Evolutionary conservation across 2,797 vertebrate genomes (phyloP).

Genomic region (Choloepus didactylus): DNA sequence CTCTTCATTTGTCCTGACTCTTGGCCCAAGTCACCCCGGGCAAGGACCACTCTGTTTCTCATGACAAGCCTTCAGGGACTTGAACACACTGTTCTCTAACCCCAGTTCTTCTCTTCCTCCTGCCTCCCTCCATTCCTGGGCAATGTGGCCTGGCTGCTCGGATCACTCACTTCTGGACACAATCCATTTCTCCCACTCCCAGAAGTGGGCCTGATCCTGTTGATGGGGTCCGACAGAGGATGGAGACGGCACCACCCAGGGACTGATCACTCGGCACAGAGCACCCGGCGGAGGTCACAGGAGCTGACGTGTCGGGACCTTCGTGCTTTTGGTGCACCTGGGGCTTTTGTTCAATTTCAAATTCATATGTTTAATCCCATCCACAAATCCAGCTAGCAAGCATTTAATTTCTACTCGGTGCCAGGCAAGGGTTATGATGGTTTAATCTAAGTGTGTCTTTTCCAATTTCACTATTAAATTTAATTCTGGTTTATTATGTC

Average conservation of each 20-base stretch:
- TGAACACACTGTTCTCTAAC: background rate
- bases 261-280: background rate
- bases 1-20: background rate
- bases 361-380: background rate
- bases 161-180: background rate
- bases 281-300: background rate
- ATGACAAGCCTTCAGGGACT: background rate
- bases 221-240: background rate
- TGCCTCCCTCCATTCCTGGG: rapidly evolving
- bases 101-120: background rate
- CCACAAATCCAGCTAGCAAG: background rate
- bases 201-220: background rate
- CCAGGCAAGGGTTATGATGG: background rate
- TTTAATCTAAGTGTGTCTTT: background rate
- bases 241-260: background rate
- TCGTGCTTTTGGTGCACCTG: background rate
- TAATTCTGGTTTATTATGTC: background rate
- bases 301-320: background rate
- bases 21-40: background rate
- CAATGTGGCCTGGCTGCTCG: background rate
- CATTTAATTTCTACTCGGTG: background rate
- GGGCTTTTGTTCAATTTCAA: background rate
- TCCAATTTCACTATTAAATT: background rate
- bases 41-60: background rate
- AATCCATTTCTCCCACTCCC: background rate